Conservation (phyloP, 1,140 invertebrate species). For the Nasonia giraulti region DNA sequence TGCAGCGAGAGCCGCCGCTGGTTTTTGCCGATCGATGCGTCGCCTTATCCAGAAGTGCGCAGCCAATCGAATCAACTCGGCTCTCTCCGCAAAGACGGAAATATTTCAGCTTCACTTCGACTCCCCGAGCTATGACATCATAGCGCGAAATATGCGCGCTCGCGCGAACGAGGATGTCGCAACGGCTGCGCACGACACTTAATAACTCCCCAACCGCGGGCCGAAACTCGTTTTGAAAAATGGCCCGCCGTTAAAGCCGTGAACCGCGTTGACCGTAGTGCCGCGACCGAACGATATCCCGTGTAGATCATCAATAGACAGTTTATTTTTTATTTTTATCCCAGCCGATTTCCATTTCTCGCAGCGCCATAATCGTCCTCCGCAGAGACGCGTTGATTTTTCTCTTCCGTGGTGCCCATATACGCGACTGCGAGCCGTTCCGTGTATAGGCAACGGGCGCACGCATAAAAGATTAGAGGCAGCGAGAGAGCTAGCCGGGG, state of each 20-base stretch:
- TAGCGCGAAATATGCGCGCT: neutral
- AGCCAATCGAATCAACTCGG: neutral
- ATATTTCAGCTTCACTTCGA: neutral
- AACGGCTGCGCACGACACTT: neutral
- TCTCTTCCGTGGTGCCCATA: too few species aligned
- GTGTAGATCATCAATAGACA: neutral
- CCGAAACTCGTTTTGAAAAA: slow-evolving; percentile 22
- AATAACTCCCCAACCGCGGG: neutral
- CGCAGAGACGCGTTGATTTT: too few species aligned
- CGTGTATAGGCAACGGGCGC: neutral
- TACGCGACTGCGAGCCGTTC: neutral
- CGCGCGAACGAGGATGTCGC: slow-evolving; percentile 35
- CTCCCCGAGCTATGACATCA: neutral
- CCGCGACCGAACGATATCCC: neutral
- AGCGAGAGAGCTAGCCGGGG: neutral
- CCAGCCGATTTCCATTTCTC: neutral
- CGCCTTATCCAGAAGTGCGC: slow-evolving; percentile 60
- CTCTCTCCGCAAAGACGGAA: neutral
- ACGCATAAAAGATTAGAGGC: slow-evolving; percentile 6
- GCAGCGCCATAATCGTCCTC: too few species aligned
- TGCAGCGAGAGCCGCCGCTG: neutral
- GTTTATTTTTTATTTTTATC: neutral
- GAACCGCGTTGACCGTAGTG: neutral
- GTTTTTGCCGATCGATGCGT: slow-evolving; percentile 29
- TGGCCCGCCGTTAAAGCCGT: neutral